These are phyloP conservation scores for Campylomormyrus tamandua DNA, from an alignment of 2,113 vertebrate species.

Conservation along the genomic window DNA sequence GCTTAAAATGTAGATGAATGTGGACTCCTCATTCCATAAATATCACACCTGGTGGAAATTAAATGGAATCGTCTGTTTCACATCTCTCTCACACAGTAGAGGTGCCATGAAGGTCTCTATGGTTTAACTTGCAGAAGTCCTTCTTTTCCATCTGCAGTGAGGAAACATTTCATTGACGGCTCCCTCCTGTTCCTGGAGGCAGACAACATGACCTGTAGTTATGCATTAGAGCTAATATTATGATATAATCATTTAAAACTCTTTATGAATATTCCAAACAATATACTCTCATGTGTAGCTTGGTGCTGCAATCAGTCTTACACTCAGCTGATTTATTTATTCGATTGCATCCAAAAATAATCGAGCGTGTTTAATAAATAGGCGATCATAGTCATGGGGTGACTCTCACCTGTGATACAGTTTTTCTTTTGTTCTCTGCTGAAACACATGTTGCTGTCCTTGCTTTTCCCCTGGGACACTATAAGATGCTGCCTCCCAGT, in stretches of 20 bases:
- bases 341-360: not conserved
- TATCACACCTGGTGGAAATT: constrained; percentile 20
- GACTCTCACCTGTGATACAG: not conserved
- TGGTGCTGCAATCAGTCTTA: not conserved
- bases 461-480: not conserved
- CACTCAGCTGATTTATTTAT: not conserved
- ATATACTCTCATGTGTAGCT: not conserved
- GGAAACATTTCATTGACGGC: not conserved
- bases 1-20: not conserved
- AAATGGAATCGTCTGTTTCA: constrained; percentile 16
- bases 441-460: not conserved
- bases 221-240: not conserved
- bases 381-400: not conserved
- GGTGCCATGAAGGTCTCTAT: not conserved
- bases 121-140: not conserved
- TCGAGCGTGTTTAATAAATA: not conserved
- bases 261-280: not conserved
- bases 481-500: not conserved
- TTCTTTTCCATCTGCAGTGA: not conserved
- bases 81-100: not conserved
- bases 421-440: not conserved
- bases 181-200: not conserved
- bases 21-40: not conserved
- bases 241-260: not conserved
- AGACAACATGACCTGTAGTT: not conserved